Base-by-base conservation (phyloP, 1,140 invertebrate species). In the Pantala flavescens region DNA sequence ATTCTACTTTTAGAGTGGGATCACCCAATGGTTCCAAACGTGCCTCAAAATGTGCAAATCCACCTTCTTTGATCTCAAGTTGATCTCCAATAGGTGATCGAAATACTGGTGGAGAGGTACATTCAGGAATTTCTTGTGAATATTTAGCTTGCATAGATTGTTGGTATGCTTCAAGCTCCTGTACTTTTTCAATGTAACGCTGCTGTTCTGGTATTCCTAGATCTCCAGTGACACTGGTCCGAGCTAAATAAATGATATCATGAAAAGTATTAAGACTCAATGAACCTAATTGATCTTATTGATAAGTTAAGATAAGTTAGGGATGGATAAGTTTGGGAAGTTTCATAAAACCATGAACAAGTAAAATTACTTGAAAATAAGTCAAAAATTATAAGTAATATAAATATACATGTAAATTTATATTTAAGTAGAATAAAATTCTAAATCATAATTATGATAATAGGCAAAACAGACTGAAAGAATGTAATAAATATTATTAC, bases 31-130 rank as follows among this genome's bases (percentile, higher is more conserved):
- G 97, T 82, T 97, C 93, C 49, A 99, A 87, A 73, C 94, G 89
- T 78, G 96, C 95, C 85, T 98, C 97, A 81, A 98, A 98, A 83
- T 98, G 96, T 74, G 95, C 94, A 80, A 95, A 95, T 78, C 95
- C 94, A 77, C 94, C 93, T 87, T 98, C 96, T 78, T 91, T 90
- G 80, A 96, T 89, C 79, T 91, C 90, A 49, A 91, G 82, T 84
- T 97, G 92, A 84, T 96, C 93, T 83, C 93, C 94, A 72, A 98
- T 93, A 23, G 93, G 93, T 24, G 93, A 92, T 84, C 94, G 96
- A 82, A 98, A 98, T 84, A 93, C 91, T 71, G 96, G 95, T 80
- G 91, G 90, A 73, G 87, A 86, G 43, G 87, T 88, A 76, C 89
- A 90, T 84, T 95, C 93, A 21, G 90, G 89, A 76, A 87, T 86